Evolutionary conservation across 23 tunicate genomes (phyloP).

Genomic region (Halocynthia roretzi): DNA sequence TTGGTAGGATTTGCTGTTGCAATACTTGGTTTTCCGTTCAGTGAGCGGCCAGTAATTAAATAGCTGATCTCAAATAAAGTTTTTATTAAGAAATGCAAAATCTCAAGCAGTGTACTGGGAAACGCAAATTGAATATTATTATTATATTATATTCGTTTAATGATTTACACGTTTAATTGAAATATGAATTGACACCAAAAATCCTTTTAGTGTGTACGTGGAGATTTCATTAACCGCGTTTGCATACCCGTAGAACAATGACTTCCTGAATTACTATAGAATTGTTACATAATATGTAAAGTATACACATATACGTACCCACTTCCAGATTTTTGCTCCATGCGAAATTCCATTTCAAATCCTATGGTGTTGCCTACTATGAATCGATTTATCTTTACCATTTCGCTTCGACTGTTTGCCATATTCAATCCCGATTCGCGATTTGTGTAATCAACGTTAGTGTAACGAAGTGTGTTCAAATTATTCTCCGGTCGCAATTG

Average conservation of each 20-base stretch:
- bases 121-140: neutral
- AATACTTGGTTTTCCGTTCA: slow-evolving; percentile 23
- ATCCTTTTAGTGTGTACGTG: too few relatives aligned
- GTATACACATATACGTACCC: slow-evolving; percentile 44
- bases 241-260: too few relatives aligned
- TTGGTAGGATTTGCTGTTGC: neutral
- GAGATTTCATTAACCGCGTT: too few relatives aligned
- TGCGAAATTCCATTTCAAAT: slow-evolving; percentile 72
- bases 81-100: neutral
- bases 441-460: neutral
- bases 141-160: neutral
- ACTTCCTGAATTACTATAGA: too few relatives aligned
- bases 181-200: too few relatives aligned
- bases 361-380: slow-evolving; percentile 56
- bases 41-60: slow-evolving; percentile 63
- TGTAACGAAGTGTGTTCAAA: neutral
- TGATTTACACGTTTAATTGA: too few relatives aligned
- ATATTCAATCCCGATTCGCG: neutral
- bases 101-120: neutral
- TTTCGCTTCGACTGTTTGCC: neutral
- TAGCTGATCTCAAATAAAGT: slow-evolving; percentile 32
- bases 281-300: neutral
- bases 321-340: slow-evolving; percentile 59
- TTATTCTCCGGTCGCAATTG: neutral
- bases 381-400: slow-evolving; percentile 14